phyloP scores from a whole-genome alignment of 2,797 vertebrate species.

The Sphenodon punctatus region DNA sequence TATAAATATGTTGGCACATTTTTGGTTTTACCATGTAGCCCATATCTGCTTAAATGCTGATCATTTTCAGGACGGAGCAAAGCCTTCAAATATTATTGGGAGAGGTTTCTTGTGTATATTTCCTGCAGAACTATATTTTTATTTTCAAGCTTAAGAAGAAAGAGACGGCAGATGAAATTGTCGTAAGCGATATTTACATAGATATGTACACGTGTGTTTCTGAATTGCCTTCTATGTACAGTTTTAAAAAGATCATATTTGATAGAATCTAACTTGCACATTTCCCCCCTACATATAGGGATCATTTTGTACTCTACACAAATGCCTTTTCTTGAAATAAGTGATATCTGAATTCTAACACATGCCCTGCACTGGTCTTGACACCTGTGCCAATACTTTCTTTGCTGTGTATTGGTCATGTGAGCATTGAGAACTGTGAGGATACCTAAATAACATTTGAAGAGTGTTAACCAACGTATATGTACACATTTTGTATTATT shows the following conservation, averaged over 20 bases:
- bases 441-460: not conserved
- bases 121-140: not conserved
- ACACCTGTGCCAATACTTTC: not conserved
- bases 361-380: fast-evolving
- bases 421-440: not conserved
- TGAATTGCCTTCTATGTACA: not conserved
- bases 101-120: not conserved
- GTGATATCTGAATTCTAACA: not conserved
- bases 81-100: not conserved
- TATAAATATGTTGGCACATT: constrained; percentile 15
- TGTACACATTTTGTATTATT: fast-evolving
- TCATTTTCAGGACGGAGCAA: not conserved
- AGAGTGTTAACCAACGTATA: not conserved
- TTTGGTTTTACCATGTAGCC: constrained; percentile 1
- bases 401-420: not conserved
- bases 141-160: constrained; percentile 22
- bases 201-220: fast-evolving
- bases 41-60: not conserved
- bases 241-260: not conserved
- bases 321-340: not conserved
- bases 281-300: fast-evolving
- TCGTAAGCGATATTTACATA: not conserved
- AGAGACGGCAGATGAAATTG: not conserved
- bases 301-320: not conserved
- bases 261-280: not conserved